Evolutionary conservation across 2,113 vertebrate genomes (phyloP), one percentile per base, ranked within the genome.

Genomic region (Loxodonta africana): DNA sequence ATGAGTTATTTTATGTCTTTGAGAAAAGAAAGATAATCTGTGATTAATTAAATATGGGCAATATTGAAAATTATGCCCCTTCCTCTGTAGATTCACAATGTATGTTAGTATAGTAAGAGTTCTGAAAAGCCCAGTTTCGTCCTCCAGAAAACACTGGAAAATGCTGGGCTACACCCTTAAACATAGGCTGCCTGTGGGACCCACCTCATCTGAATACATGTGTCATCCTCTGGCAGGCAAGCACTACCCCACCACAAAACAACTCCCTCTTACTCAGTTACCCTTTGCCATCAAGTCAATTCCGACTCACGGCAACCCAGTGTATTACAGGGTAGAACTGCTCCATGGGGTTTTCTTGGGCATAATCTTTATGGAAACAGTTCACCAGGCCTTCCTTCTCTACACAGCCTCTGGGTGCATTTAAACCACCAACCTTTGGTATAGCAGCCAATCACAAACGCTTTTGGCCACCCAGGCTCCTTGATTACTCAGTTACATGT

Each of bases 21-120:
- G 33, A 63, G 76, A 10, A 30, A 62, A 57, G 51, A 92, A 62
- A 48, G 30, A 23, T 37, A 65, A 53, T 37, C 8, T 78, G 2
- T 63, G 69, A 77, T 77, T 87, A 93, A 90, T 77, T 83, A 71
- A 33, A 88, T 63, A 28, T 95, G n/a, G 77, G 26, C 12, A 93
- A 71, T 37, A n/a, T 57, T 93, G 8, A 95, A 95, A 91, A 91
- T 33, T 74, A n/a, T 71, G 28, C 65, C 14, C 8, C 25, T 76
- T 41, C 21, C 41, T 2, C 0, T 12, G 0, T 23, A 71, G 30
- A 67, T 14, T 60, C 5, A 73, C 14, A 76, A 62, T 91, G 12
- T 46, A 37, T 51, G 8, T 41, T 90, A 76, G 10, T 14, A 28
- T 44, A 91, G 33, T 60, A 71, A 88, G 30, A 37, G 37, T 48